Conservation (phyloP, 2,797 vertebrate species). For the Cyprinodon diabolis region DNA sequence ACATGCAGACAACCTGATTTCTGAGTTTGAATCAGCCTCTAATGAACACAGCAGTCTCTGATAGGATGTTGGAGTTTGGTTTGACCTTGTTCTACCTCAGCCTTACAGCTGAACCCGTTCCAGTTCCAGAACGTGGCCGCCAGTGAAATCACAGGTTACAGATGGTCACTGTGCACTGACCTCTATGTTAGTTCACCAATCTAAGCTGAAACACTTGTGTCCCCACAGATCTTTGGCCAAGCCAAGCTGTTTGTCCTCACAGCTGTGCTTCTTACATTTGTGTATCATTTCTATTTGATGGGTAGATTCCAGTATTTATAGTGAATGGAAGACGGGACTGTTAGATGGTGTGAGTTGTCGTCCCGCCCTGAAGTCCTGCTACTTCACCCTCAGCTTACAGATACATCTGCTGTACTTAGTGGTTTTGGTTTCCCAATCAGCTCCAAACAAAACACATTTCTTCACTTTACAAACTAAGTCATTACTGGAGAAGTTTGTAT, state of each 20-base stretch:
- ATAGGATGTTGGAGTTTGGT: conserved; percentile 13
- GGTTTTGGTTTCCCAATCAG: neutral
- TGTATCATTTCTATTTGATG: conserved; percentile 1
- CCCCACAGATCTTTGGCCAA: conserved; percentile 45
- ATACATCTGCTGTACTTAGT: neutral
- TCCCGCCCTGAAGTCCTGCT: neutral
- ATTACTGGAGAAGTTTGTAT: neutral
- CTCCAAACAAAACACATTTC: neutral
- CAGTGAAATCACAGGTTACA: conserved; percentile 66
- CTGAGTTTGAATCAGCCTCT: neutral
- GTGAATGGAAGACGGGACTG: neutral
- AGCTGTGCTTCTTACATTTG: conserved; percentile 15
- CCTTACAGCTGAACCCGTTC: conserved; percentile 30
- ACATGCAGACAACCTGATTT: too few species aligned
- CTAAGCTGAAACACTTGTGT: conserved; percentile 46
- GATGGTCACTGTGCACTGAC: conserved; percentile 49
- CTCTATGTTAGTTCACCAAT: conserved; percentile 47
- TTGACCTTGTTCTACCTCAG: conserved; percentile 59
- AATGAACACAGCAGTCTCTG: neutral
- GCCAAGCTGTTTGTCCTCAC: conserved; percentile 11
- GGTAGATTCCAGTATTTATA: neutral
- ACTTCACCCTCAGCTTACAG: neutral
- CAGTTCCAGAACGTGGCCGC: conserved; percentile 53
- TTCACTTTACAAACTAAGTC: neutral
- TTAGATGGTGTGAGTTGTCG: neutral